phyloP scores from a whole-genome alignment of 2,888 invertebrate genomes.

The Notocelia uddmanniana region DNA sequence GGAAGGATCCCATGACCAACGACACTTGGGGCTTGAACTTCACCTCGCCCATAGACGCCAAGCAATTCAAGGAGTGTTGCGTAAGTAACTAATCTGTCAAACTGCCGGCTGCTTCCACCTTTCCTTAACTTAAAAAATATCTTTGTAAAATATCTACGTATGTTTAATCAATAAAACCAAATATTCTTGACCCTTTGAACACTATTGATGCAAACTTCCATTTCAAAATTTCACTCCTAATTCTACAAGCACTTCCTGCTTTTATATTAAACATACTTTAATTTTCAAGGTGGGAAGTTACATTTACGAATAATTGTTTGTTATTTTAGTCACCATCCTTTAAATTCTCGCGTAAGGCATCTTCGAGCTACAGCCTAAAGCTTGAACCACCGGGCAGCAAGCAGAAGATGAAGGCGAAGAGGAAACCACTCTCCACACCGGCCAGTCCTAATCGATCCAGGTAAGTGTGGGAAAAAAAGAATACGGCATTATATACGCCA shows the following conservation, averaged over 20 bases:
- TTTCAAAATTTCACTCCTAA: not conserved
- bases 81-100: constrained; percentile 88
- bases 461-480: constrained; percentile 54
- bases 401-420: constrained; percentile 94
- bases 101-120: constrained; percentile 30
- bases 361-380: constrained; percentile 98
- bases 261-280: constrained; percentile 8
- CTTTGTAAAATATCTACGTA: not conserved
- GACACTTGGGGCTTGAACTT: constrained; percentile 99
- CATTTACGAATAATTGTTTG: constrained; percentile 47
- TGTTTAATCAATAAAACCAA: not conserved
- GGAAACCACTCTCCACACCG: constrained; percentile 96
- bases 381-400: constrained; percentile 95
- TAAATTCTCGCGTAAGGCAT: constrained; percentile 99
- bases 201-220: not conserved
- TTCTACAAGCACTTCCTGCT: constrained; percentile 33
- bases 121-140: constrained; percentile 9
- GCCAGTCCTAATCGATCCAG: constrained; percentile 94
- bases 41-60: constrained; percentile 98
- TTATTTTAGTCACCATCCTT: constrained; percentile 97
- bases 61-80: constrained; percentile 98
- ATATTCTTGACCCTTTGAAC: not conserved
- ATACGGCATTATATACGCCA: no score
- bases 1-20: constrained; percentile 98
- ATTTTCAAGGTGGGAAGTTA: constrained; percentile 34